Percentiles rank a stretch among this genome's conserved stretches.
phyloP scores from a whole-genome alignment of 2,113 vertebrate genomes.

The Quiscalus mexicanus region DNA sequence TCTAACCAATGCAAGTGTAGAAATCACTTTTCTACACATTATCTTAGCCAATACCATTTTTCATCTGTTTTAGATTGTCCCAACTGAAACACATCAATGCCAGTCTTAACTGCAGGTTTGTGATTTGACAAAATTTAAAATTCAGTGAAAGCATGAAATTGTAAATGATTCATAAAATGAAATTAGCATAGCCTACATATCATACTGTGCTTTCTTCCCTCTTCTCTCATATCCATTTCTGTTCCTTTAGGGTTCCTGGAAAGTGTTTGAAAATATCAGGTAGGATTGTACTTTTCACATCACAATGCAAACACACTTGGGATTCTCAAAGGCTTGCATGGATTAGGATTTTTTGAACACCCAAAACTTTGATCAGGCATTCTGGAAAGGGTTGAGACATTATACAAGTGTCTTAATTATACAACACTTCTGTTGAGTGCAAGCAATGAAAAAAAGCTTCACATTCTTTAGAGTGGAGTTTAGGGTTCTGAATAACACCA shows the following conservation, averaged over 20 bases:
- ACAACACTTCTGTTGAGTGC: not conserved
- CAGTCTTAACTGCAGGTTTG: not conserved
- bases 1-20: not conserved
- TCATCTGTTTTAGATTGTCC: constrained; percentile 15
- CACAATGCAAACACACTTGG: not conserved
- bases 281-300: not conserved
- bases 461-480: not conserved
- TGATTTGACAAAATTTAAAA: constrained; percentile 35
- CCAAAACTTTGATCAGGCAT: not conserved
- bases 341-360: not conserved
- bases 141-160: constrained; percentile 23
- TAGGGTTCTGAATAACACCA: not conserved
- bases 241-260: not conserved
- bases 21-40: not conserved
- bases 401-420: not conserved
- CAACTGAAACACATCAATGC: not conserved
- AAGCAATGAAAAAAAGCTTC: not conserved
- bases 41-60: not conserved
- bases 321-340: not conserved
- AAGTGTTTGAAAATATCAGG: not conserved
- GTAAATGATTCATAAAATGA: not conserved
- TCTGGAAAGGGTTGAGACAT: not conserved
- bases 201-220: not conserved
- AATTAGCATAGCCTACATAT: not conserved
- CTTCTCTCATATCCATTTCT: not conserved